phyloP scores from a whole-genome alignment of 1,140 invertebrate genomes.

The Melitaea cinxia region DNA sequence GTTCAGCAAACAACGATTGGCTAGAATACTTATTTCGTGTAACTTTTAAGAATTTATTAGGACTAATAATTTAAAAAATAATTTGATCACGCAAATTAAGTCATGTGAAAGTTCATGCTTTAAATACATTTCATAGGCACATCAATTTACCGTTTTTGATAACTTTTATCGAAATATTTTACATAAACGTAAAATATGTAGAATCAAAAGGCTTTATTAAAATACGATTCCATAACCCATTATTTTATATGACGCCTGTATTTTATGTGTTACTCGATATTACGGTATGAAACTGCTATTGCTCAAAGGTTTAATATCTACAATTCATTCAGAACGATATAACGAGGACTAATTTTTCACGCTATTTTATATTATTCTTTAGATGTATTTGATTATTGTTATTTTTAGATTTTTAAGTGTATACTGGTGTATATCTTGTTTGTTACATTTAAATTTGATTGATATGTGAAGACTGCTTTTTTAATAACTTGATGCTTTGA shows the following conservation, averaged over 20 bases:
- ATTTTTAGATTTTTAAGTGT: background rate
- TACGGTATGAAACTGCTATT: background rate
- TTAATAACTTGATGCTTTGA: too few relatives aligned
- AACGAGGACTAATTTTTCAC: background rate
- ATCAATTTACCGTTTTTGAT: background rate
- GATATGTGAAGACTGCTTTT: too few relatives aligned
- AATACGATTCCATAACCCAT: background rate
- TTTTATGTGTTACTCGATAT: conserved; percentile 11
- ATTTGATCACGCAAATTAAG: background rate
- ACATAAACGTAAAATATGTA: background rate
- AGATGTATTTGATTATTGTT: background rate
- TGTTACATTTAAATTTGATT: too few relatives aligned
- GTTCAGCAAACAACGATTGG: too few relatives aligned
- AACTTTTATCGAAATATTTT: background rate
- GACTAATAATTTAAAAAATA: too few relatives aligned
- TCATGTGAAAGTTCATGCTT: background rate
- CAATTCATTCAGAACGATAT: conserved; percentile 3
- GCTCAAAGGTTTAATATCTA: background rate
- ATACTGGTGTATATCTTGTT: too few relatives aligned
- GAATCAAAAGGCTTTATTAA: background rate
- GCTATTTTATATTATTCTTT: background rate
- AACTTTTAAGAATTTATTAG: too few relatives aligned
- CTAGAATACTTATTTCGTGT: too few relatives aligned
- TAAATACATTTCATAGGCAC: background rate
- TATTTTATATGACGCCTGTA: conserved; percentile 5